phyloP scores from a whole-genome alignment of 2,113 vertebrate genomes.

The Antechinus flavipes region DNA sequence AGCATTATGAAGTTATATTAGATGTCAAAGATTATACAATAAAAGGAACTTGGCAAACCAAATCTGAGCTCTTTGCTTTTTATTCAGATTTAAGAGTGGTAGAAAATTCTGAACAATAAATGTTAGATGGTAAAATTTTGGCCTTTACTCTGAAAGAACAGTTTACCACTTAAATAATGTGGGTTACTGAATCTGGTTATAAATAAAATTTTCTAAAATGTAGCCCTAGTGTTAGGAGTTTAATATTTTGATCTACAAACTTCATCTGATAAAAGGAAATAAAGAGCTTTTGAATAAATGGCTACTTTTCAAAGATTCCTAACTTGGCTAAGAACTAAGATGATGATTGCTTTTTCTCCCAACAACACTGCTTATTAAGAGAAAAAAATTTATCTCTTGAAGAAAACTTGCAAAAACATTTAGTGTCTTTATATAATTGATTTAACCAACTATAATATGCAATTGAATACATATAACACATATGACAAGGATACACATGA shows the following conservation, averaged over 20 bases:
- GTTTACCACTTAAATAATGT: slow-evolving; percentile 58
- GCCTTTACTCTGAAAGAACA: slow-evolving; percentile 74
- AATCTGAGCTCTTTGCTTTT: slow-evolving; percentile 91
- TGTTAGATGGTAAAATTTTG: slow-evolving; percentile 78
- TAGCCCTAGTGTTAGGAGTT: slow-evolving; percentile 56
- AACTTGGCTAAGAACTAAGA: slow-evolving; percentile 51
- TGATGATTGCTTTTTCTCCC: slow-evolving; percentile 57
- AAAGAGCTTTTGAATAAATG: slow-evolving; percentile 51
- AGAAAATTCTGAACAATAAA: slow-evolving; percentile 67
- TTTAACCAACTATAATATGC: neutral
- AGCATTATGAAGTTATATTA: slow-evolving; percentile 91
- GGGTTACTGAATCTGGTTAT: slow-evolving; percentile 56
- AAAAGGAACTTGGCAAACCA: slow-evolving; percentile 93
- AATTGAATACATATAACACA: neutral
- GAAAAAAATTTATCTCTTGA: slow-evolving; percentile 48
- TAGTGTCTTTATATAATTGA: neutral
- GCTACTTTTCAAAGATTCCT: slow-evolving; percentile 62
- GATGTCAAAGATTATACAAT: slow-evolving; percentile 93
- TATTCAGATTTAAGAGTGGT: slow-evolving; percentile 86
- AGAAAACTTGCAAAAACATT: slow-evolving; percentile 50
- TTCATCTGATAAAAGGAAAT: slow-evolving; percentile 37
- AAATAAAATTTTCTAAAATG: slow-evolving; percentile 52
- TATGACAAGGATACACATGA: slow-evolving; percentile 44
- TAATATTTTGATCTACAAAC: slow-evolving; percentile 61
- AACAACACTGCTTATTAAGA: slow-evolving; percentile 18